A percentile compares a stretch with the other conserved stretches of the same genome.
Evolutionary conservation across 2,113 vertebrate species (phyloP).

Genomic region (Cyprinodon brontotheroides): DNA sequence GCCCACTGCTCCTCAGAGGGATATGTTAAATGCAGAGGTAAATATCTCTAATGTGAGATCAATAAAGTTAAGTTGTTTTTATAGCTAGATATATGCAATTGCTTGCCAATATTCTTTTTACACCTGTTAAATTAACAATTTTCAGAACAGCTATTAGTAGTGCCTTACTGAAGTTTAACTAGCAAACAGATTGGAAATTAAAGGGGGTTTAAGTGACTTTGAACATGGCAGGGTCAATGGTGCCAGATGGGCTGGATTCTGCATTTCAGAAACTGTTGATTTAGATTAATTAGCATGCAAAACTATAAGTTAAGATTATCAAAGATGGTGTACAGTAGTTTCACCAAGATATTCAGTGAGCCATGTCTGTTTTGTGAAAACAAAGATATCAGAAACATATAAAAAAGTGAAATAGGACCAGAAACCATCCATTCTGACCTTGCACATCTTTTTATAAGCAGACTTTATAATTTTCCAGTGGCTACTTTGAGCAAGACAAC

Average conservation of each 20-base stretch:
- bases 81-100: not conserved
- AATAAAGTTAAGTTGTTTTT: no score
- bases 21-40: no score
- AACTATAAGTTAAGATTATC: not conserved
- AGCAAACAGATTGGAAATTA: not conserved
- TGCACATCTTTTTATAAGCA: no score
- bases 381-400: not conserved
- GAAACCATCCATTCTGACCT: not conserved
- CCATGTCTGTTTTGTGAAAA: not conserved
- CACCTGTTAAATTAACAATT: no score
- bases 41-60: no score
- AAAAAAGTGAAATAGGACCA: no score
- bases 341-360: not conserved
- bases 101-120: not conserved
- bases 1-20: no score
- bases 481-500: no score
- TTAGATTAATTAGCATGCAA: not conserved
- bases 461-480: no score
- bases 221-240: not conserved
- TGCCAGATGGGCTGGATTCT: not conserved
- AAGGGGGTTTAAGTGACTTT: not conserved
- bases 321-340: not conserved
- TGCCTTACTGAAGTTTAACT: not conserved
- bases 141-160: no score
- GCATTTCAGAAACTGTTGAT: not conserved